Conservation (phyloP, 2,888 invertebrate species). For the Hecatera dysodea region DNA sequence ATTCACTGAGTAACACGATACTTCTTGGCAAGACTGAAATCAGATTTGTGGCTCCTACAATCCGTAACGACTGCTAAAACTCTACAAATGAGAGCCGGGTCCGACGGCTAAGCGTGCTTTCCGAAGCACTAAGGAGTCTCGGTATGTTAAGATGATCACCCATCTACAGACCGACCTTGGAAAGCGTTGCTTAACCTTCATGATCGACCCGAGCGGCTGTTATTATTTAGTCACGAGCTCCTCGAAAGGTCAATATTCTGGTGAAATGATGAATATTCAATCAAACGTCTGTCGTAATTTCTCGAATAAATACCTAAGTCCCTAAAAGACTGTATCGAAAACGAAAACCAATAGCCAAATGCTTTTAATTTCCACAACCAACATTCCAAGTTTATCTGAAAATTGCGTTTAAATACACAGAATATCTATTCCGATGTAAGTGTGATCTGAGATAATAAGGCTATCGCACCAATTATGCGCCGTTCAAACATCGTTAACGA, state of each 20-base stretch:
- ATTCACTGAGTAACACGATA: no score
- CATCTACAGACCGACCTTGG: no score
- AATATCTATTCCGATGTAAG: constrained; percentile 16
- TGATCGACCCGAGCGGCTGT: no score
- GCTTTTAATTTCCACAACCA: not conserved
- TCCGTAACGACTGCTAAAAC: no score
- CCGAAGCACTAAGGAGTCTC: no score
- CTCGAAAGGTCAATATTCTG: constrained; percentile 11
- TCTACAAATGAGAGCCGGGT: no score
- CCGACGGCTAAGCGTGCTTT: no score
- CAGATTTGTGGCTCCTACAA: no score
- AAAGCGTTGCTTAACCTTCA: no score
- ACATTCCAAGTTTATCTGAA: not conserved
- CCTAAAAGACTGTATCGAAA: not conserved
- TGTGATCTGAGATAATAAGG: constrained; percentile 42
- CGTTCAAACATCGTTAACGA: constrained; percentile 49
- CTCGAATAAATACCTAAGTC: not conserved
- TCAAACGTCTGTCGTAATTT: not conserved
- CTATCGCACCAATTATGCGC: constrained; percentile 43
- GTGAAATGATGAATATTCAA: not conserved
- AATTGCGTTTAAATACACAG: constrained; percentile 20
- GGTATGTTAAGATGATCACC: no score
- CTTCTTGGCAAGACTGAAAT: no score
- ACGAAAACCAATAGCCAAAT: not conserved
- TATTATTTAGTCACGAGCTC: no score